phyloP scores from a whole-genome alignment of 2,797 vertebrate genomes.

The Sebastes vulpes region DNA sequence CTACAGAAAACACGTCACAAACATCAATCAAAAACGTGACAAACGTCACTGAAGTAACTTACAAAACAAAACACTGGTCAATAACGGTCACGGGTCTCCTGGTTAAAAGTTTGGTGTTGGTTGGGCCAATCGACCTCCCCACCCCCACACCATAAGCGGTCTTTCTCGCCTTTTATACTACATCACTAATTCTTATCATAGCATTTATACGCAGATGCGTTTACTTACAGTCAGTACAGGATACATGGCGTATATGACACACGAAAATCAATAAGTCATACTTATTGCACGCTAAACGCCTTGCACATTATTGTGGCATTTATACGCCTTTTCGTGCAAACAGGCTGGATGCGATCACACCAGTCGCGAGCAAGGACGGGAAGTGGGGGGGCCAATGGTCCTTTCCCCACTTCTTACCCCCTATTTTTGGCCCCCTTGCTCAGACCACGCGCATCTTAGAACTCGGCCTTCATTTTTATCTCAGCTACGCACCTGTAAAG shows the following conservation, averaged over 20 bases:
- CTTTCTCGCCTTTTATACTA: not conserved
- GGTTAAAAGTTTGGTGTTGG: not conserved
- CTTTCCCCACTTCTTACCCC: not conserved
- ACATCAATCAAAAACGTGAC: too few species aligned
- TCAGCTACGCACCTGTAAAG: too few species aligned
- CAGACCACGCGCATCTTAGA: not conserved
- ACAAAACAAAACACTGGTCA: not conserved
- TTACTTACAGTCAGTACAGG: not conserved
- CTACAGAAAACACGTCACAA: too few species aligned
- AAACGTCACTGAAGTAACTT: too few species aligned
- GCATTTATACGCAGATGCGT: not conserved
- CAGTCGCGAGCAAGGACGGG: not conserved
- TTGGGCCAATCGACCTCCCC: not conserved
- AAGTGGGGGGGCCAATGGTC: too few species aligned
- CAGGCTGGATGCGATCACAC: not conserved
- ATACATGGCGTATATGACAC: not conserved
- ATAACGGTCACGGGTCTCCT: not conserved
- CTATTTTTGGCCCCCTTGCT: not conserved
- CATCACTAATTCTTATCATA: not conserved
- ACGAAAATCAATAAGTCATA: fast-evolving
- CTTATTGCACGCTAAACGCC: not conserved
- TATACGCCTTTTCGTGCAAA: too few species aligned
- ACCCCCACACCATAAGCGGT: not conserved
- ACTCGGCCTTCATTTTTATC: not conserved
- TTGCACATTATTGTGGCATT: not conserved